Percentiles rank a stretch among this genome's conserved stretches.
Conservation (phyloP, 64 coral and sea anemone species). For the Dendrophyllia cribrosa region DNA sequence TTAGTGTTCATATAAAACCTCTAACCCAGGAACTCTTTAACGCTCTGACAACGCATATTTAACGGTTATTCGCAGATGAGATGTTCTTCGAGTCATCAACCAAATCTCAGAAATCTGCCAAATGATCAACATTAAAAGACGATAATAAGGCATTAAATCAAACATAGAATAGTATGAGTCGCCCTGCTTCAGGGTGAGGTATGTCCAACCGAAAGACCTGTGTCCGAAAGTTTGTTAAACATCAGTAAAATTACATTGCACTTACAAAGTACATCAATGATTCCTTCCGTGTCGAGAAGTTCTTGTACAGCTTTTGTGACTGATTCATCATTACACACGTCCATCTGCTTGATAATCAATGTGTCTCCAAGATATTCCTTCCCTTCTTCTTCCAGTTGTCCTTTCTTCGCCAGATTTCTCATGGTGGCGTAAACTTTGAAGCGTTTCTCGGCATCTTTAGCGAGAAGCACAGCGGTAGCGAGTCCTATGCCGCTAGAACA, state of each 20-base stretch:
- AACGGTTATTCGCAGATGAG: too few relatives aligned
- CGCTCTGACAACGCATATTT: too few relatives aligned
- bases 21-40: too few relatives aligned
- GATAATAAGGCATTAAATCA: too few relatives aligned
- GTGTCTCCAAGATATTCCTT: slow-evolving; percentile 65
- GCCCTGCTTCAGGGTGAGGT: too few relatives aligned
- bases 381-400: slow-evolving; percentile 64
- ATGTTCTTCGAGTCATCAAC: too few relatives aligned
- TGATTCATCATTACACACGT: slow-evolving; percentile 82
- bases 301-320: slow-evolving; percentile 52
- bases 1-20: too few relatives aligned
- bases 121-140: too few relatives aligned
- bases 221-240: too few relatives aligned
- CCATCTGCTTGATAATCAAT: slow-evolving; percentile 69
- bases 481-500: slow-evolving; percentile 86
- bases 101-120: too few relatives aligned
- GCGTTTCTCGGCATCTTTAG: slow-evolving; percentile 80
- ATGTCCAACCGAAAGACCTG: too few relatives aligned
- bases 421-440: slow-evolving; percentile 93
- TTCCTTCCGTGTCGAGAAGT: slow-evolving; percentile 37
- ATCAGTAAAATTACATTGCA: background rate
- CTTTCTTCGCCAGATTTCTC: slow-evolving; percentile 90
- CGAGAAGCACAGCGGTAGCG: slow-evolving; percentile 67
- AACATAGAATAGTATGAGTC: too few relatives aligned
- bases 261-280: slow-evolving; percentile 64